Evolutionary conservation across 2,797 vertebrate species (phyloP).

Genomic region (Intellagama lesueurii): DNA sequence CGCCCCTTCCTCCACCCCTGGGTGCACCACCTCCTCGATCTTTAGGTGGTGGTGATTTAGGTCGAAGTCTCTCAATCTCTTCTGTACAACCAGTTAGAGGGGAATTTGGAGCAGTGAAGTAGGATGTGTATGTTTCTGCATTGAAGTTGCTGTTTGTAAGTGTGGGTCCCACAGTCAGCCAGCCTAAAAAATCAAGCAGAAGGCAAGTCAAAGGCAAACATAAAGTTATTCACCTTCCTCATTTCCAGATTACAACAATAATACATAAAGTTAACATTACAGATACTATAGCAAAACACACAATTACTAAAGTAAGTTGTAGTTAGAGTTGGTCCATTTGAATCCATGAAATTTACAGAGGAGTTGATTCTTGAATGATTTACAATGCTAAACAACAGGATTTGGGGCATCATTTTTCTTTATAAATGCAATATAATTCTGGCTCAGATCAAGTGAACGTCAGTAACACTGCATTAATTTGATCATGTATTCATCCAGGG

Average conservation of each 20-base stretch:
- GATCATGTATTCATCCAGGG: not conserved
- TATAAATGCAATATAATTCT: not conserved
- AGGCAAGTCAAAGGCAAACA: constrained; percentile 8
- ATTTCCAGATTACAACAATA: not conserved
- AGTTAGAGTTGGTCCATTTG: not conserved
- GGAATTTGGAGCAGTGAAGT: constrained; percentile 88
- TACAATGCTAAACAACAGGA: no score
- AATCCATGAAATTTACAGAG: no score
- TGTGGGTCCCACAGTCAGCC: constrained; percentile 96
- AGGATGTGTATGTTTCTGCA: constrained; percentile 88
- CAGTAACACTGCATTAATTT: not conserved
- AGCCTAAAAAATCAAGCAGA: constrained; percentile 79
- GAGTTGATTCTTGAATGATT: no score
- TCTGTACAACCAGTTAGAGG: constrained; percentile 94
- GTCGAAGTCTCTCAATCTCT: constrained; percentile 95
- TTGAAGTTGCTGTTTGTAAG: constrained; percentile 99
- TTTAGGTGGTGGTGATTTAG: constrained; percentile 94
- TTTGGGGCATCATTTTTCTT: no score
- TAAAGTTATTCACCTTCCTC: not conserved
- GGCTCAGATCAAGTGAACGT: not conserved
- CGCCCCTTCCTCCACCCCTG: constrained; percentile 89
- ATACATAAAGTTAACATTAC: not conserved
- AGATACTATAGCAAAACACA: not conserved
- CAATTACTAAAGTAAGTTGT: not conserved
- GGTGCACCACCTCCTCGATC: constrained; percentile 91